Conservation (phyloP, 2,113 vertebrate genomes). For the Anarrhichthys ocellatus region DNA sequence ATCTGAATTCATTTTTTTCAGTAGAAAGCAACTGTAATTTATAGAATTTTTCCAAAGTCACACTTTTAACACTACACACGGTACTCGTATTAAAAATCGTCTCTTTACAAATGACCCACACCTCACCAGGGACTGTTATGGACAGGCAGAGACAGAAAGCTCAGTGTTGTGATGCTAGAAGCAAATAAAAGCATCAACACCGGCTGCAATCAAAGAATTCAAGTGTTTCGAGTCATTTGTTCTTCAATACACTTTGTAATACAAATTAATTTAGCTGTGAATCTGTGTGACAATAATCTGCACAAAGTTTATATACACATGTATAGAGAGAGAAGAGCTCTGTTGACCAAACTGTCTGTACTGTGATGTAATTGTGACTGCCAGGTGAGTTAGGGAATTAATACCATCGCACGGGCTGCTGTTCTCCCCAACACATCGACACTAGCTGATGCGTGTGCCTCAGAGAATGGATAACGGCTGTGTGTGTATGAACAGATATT, state of each 20-base stretch:
- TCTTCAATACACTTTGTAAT: background rate
- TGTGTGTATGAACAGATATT: conserved; percentile 49
- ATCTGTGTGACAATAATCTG: background rate
- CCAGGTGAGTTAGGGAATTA: conserved; percentile 9
- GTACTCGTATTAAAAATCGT: conserved; percentile 1
- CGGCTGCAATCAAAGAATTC: background rate
- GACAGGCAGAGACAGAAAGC: conserved; percentile 13
- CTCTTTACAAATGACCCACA: background rate
- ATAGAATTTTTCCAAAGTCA: background rate
- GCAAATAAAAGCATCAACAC: conserved; percentile 7
- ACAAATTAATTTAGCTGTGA: background rate
- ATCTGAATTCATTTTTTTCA: conserved; percentile 25
- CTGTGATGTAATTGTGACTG: conserved; percentile 19
- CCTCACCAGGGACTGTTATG: background rate
- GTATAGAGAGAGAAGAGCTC: background rate
- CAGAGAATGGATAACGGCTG: conserved; percentile 25
- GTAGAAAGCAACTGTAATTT: conserved; percentile 15
- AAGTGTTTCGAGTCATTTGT: background rate
- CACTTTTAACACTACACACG: background rate
- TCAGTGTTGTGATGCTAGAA: background rate
- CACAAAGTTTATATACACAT: background rate
- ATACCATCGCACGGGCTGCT: background rate
- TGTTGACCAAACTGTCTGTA: background rate
- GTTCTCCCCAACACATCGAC: conserved; percentile 1
- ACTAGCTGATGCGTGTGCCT: conserved; percentile 14